Percentiles rank a stretch among this genome's conserved stretches.
Conservation (phyloP, 2,888 invertebrate species). For the Xestia c-nigrum region DNA sequence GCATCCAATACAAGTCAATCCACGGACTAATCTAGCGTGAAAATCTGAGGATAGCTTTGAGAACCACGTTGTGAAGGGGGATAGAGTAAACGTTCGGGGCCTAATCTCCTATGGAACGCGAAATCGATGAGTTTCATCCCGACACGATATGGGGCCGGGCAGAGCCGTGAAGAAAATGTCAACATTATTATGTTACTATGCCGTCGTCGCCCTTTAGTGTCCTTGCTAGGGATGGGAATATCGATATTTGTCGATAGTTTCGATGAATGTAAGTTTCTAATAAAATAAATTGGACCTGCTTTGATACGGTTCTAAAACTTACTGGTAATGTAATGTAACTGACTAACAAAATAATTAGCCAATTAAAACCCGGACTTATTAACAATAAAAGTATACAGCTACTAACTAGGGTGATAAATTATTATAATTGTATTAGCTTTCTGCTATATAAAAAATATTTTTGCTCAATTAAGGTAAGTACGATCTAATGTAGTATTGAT, state of each 20-base stretch:
- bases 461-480: background rate
- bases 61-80: constrained; percentile 68
- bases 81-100: constrained; percentile 76
- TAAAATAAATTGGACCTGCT: background rate
- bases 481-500: background rate
- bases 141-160: constrained; percentile 65
- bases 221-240: constrained; percentile 52
- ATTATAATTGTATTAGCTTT: background rate
- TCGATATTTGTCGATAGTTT: constrained; percentile 52
- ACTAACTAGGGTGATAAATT: constrained; percentile 9
- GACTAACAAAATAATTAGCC: background rate
- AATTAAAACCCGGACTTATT: constrained; percentile 15
- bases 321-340: background rate
- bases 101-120: constrained; percentile 83
- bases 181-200: constrained; percentile 81
- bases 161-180: constrained; percentile 80
- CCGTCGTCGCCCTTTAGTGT: constrained; percentile 66
- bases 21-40: constrained; percentile 77
- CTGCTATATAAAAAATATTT: background rate
- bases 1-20: constrained; percentile 50
- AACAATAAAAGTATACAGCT: background rate
- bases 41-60: constrained; percentile 70
- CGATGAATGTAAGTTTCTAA: background rate
- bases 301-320: background rate
- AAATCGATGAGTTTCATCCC: constrained; percentile 81